Percentiles rank a stretch among this genome's conserved stretches.
Evolutionary conservation across 2,113 vertebrate genomes (phyloP).

Genomic region (Lophius piscatorius): DNA sequence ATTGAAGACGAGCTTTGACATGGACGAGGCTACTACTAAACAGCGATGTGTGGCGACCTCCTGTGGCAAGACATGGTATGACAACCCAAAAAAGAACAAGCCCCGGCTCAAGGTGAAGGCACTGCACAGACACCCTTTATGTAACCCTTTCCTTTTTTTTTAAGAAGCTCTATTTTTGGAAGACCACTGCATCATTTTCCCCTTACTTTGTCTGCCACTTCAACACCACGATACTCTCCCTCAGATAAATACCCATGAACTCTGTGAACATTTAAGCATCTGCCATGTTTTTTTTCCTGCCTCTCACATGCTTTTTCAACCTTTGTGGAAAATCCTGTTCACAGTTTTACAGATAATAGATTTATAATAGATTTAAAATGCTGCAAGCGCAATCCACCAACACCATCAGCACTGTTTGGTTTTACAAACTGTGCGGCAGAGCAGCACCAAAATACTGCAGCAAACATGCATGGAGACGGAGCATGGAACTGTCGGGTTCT

Average conservation of each 20-base stretch:
- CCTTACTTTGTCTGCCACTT: slow-evolving; percentile 41
- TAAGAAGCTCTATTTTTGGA: slow-evolving; percentile 66
- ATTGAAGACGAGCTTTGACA: slow-evolving; percentile 42
- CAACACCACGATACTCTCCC: slow-evolving; percentile 42
- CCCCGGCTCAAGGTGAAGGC: slow-evolving; percentile 76
- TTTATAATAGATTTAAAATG: too few species aligned
- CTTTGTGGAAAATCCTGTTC: too few species aligned
- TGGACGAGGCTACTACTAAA: slow-evolving; percentile 41
- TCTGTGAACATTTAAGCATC: slow-evolving; percentile 13
- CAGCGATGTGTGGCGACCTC: slow-evolving; percentile 58
- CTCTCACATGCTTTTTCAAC: too few species aligned
- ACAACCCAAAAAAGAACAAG: slow-evolving; percentile 38
- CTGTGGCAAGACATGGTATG: slow-evolving; percentile 61
- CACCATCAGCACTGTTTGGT: neutral
- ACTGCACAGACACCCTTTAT: slow-evolving; percentile 74
- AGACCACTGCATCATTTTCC: slow-evolving; percentile 68
- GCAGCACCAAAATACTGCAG: slow-evolving; percentile 28
- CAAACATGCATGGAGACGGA: slow-evolving; percentile 13
- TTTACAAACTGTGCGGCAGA: neutral
- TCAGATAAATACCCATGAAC: slow-evolving; percentile 40
- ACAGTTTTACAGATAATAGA: too few species aligned
- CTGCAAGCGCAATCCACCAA: neutral
- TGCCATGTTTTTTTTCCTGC: too few species aligned
- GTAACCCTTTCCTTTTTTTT: slow-evolving; percentile 61
- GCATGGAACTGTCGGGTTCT: slow-evolving; percentile 19